Evolutionary conservation across 2,113 vertebrate species (phyloP).

Genomic region (Elgaria multicarinata): DNA sequence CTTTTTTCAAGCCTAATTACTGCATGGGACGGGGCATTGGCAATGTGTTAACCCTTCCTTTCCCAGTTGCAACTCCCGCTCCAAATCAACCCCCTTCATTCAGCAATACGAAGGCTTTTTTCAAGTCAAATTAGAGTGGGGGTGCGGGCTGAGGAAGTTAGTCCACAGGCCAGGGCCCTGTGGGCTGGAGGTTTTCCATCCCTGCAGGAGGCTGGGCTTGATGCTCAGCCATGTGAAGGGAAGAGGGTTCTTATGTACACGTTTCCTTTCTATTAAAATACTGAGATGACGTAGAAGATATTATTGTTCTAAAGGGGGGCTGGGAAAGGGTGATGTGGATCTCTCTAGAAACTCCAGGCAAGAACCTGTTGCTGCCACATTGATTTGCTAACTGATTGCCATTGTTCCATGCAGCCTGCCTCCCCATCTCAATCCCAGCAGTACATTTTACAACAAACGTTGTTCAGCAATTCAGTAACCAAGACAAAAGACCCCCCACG

Average conservation of each 20-base stretch:
- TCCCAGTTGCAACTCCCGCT: no score
- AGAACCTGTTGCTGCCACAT: background rate
- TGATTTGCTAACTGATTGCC: background rate
- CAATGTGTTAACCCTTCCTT: background rate
- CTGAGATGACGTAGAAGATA: background rate
- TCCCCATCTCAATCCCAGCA: conserved; percentile 80
- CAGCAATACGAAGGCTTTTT: no score
- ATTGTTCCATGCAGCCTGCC: conserved; percentile 71
- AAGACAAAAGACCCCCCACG: conserved; percentile 92
- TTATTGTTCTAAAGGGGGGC: background rate
- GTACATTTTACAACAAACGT: conserved; percentile 79
- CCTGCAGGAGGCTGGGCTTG: background rate
- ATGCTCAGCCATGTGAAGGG: background rate
- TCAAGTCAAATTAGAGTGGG: no score
- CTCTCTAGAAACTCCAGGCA: background rate
- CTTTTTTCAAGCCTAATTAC: background rate
- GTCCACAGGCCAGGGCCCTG: background rate
- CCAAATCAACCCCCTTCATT: no score
- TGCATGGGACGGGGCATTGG: background rate
- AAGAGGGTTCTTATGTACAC: background rate
- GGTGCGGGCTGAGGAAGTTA: no score
- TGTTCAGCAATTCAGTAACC: conserved; percentile 79
- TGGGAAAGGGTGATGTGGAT: no score
- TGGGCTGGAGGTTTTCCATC: no score
- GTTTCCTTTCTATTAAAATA: background rate